Evolutionary conservation across 2,888 invertebrate genomes (phyloP), one percentile per base, ranked within the genome.

Genomic region (Copidosoma aretas): DNA sequence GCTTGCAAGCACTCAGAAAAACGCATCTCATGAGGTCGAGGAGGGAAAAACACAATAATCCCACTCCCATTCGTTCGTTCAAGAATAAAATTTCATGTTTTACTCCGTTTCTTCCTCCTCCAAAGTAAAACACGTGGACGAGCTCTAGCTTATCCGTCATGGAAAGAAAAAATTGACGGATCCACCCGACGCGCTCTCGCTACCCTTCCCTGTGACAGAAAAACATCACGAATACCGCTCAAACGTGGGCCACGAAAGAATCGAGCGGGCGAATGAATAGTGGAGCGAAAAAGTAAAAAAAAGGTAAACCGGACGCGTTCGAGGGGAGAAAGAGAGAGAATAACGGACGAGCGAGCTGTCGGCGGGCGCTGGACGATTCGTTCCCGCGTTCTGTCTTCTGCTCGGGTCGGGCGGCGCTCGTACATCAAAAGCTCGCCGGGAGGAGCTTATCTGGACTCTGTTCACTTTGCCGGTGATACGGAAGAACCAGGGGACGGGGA

Each of bases 101-200:
- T n/a, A n/a, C n/a, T n/a, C n/a, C n/a, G n/a, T 32, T 32, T 32
- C 8, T 32, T 32, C 8, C 32, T 32, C 8, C 8, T 32, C 32
- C 3, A 32, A 32, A 8, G 3, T 3, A 8, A 32, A 32, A 32
- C 32, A 32, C 32, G 8, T 10, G 1, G 15, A 21, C 24, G 49
- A 64, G 67, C 54, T 64, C 64, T 65, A 67, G 67, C 67, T 71
- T 70, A 70, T 62, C 65, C 64, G 56, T 63, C 71, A 71, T 71
- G 71, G 71, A 71, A 68, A 74, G 67, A 67, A 72, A 67, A 72
- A 73, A 75, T 74, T 77, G 81, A 81, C 78, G 77, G 79, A 80
- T 81, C 80, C 80, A 80, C 78, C 73, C 73, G 76, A 66, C 74
- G 62, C 73, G 74, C 76, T 73, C 73, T 73, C 75, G 77, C 76